Evolutionary conservation across 2,113 vertebrate genomes (phyloP), one percentile per base, ranked within the genome.

Genomic region (Toxotes jaculatrix): DNA sequence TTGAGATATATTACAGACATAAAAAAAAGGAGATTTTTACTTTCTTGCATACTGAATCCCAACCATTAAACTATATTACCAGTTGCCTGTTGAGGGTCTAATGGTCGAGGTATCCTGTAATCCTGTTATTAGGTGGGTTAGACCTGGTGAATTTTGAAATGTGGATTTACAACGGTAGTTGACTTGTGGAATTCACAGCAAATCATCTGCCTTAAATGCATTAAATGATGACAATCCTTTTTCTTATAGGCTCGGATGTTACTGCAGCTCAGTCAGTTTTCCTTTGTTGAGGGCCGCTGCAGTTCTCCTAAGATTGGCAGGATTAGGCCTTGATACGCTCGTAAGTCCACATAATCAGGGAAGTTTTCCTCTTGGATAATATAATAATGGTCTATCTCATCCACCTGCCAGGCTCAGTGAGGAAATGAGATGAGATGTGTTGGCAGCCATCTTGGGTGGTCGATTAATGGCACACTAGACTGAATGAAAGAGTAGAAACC

Each of bases 361-460:
- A 60, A 8, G 66, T 51, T 83, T 84, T 76, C 66, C 62, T 87
- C 31, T 64, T 23, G 42, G 79, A 70, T 77, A 17, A 82, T 56
- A 45, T 90, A 88, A 89, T 84, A 77, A 83, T 65, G 71, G 87
- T 47, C 61, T 69, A 3, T 23, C 49, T 49, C 70, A 79, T 53
- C 34, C 80, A 86, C 66, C 82, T 86, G 78, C 49, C 40, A 77
- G 55, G 69, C 40, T 82, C 47, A 77, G 45, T 19, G 47, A 82
- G 83, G 77, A 87, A 86, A 76, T 85, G 72, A 77, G 74, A 76
- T 85, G 72, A 77, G 74, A 83, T 34, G 51, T 65, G 68, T 59
- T 49, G 43, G 34, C 23, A 68, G 34, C 11, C 66, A 36, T 77
- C 63, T 67, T 82, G 74, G 82, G 78, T 84, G 79, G 79, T 73